Percentiles rank a stretch among this genome's conserved stretches.
phyloP scores from a whole-genome alignment of 2,797 vertebrate genomes.

The Ispidina picta region DNA sequence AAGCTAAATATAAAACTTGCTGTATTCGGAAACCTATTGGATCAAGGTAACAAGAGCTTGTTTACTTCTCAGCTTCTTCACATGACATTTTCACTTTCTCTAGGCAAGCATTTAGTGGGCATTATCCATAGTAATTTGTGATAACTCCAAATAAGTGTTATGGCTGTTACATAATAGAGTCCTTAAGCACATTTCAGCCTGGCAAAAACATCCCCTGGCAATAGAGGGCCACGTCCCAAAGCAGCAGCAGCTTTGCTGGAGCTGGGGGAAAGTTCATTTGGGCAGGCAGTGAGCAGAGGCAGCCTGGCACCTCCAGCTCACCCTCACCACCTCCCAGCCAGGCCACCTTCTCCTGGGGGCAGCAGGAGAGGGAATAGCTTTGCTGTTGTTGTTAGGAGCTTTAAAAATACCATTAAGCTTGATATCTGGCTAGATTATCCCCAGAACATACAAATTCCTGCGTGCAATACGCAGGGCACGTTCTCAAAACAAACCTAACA shows the following conservation, averaged over 20 bases:
- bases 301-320: background rate
- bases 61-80: slow-evolving; percentile 53
- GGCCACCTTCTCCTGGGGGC: background rate
- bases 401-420: background rate
- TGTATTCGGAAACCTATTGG: slow-evolving; percentile 27
- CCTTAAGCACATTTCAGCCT: slow-evolving; percentile 42
- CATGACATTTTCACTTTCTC: slow-evolving; percentile 55
- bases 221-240: background rate
- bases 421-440: slow-evolving; percentile 4
- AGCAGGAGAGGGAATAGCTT: background rate
- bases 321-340: background rate
- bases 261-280: slow-evolving; percentile 42
- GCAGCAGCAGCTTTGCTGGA: slow-evolving; percentile 4
- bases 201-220: slow-evolving; percentile 59
- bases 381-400: background rate
- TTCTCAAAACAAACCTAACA: background rate
- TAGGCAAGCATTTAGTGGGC: background rate
- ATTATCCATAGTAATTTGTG: slow-evolving; percentile 15
- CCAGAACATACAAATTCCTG: background rate
- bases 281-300: slow-evolving; percentile 29
- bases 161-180: slow-evolving; percentile 50
- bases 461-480: background rate
- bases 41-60: slow-evolving; percentile 68
- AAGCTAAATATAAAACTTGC: slow-evolving; percentile 70
- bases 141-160: slow-evolving; percentile 10